Evolutionary conservation across 2,797 vertebrate genomes (phyloP).

Genomic region (Cuniculus paca): DNA sequence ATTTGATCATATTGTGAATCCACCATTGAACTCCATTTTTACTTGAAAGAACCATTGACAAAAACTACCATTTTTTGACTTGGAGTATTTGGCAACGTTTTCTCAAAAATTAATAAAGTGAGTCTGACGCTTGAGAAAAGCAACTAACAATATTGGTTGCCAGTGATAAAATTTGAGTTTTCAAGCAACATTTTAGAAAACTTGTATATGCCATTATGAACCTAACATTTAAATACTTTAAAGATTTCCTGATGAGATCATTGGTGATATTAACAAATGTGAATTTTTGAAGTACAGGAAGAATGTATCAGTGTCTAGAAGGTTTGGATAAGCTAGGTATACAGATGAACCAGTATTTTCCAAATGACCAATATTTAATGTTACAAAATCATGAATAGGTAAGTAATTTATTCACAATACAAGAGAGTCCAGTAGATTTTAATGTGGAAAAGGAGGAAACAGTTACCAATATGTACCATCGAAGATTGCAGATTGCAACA

Average conservation of each 20-base stretch:
- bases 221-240: not conserved
- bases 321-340: not conserved
- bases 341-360: not conserved
- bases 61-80: not conserved
- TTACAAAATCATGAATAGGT: not conserved
- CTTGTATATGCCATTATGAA: not conserved
- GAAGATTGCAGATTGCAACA: not conserved
- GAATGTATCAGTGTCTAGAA: not conserved
- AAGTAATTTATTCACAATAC: not conserved
- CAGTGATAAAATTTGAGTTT: not conserved
- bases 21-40: not conserved
- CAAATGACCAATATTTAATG: not conserved
- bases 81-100: not conserved
- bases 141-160: not conserved
- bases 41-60: not conserved
- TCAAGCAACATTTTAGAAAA: not conserved
- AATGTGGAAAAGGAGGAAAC: not conserved
- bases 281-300: not conserved
- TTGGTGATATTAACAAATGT: not conserved
- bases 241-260: not conserved
- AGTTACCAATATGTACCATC: not conserved
- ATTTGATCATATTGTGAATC: fast-evolving
- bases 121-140: not conserved
- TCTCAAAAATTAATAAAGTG: slow-evolving; percentile 33
- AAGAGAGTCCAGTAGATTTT: not conserved